A percentile compares a stretch with the other conserved stretches of the same genome.
Evolutionary conservation across 2,113 vertebrate species (phyloP).

Genomic region (Phylloscopus whistleri): DNA sequence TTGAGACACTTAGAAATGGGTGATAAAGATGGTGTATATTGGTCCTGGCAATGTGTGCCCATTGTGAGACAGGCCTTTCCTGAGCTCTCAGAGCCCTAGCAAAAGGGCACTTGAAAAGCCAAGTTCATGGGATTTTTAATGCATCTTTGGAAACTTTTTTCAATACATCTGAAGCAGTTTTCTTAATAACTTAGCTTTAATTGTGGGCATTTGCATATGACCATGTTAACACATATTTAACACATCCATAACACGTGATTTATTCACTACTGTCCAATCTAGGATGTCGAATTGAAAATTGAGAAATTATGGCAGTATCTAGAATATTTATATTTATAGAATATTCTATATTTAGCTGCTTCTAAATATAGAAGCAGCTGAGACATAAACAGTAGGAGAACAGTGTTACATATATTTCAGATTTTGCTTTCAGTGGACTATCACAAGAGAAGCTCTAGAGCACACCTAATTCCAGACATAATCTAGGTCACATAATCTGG

Average conservation of each 20-base stretch:
- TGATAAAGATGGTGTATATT: not conserved
- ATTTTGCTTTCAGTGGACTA: not conserved
- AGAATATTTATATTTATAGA: too few relatives aligned
- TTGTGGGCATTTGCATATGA: not conserved
- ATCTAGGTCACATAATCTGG: not conserved
- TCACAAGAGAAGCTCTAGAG: not conserved
- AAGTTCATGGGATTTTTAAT: not conserved
- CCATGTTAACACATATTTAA: not conserved
- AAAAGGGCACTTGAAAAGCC: not conserved
- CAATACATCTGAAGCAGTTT: not conserved
- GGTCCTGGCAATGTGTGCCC: not conserved
- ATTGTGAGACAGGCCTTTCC: accelerated
- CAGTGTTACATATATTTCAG: not conserved
- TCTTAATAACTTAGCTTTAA: not conserved
- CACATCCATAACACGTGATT: not conserved
- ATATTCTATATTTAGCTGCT: too few relatives aligned
- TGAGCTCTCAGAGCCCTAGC: not conserved
- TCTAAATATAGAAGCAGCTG: not conserved
- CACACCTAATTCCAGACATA: not conserved
- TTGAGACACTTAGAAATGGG: not conserved
- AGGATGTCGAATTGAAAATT: not conserved
- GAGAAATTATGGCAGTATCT: not conserved
- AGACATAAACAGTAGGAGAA: not conserved
- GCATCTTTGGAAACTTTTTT: not conserved
- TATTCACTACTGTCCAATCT: not conserved